Evolutionary conservation across 2,113 vertebrate genomes (phyloP).

Genomic region (Desmodus rotundus): DNA sequence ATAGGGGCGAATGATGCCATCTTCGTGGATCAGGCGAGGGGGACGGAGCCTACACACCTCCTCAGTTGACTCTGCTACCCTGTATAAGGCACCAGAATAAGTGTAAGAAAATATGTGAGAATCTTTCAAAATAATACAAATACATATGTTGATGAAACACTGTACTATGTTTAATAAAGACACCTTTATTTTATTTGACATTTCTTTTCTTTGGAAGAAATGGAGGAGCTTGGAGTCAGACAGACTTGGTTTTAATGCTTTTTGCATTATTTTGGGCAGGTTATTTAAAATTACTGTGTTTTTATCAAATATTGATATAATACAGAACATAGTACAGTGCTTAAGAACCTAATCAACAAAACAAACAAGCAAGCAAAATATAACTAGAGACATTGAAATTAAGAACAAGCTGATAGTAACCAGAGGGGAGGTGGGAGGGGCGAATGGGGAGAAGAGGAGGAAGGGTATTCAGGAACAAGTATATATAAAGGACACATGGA

Average conservation of each 20-base stretch:
- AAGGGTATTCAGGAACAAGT: too few species aligned
- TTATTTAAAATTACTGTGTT: not conserved
- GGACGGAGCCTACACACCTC: slow-evolving; percentile 92
- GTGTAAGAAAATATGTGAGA: not conserved
- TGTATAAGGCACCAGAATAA: slow-evolving; percentile 64
- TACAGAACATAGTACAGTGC: not conserved
- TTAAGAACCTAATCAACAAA: too few species aligned
- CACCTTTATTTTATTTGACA: too few species aligned
- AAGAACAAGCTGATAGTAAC: too few species aligned
- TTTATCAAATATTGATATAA: not conserved
- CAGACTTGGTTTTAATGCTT: not conserved
- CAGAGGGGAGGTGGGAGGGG: too few species aligned
- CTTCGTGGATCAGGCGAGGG: slow-evolving; percentile 91
- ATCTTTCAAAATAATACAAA: slow-evolving; percentile 23
- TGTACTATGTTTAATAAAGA: not conserved
- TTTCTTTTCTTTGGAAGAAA: not conserved
- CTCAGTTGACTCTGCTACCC: slow-evolving; percentile 93
- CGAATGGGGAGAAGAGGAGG: too few species aligned
- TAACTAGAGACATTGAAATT: too few species aligned
- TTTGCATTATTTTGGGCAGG: not conserved
- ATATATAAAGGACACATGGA: too few species aligned
- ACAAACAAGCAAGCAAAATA: too few species aligned
- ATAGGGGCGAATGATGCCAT: slow-evolving; percentile 94
- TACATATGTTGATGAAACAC: not conserved
- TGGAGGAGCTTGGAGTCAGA: not conserved